Evolutionary conservation across 2,797 vertebrate species (phyloP), one percentile per base, ranked within the genome.

Genomic region (Enteromius anoplus): DNA sequence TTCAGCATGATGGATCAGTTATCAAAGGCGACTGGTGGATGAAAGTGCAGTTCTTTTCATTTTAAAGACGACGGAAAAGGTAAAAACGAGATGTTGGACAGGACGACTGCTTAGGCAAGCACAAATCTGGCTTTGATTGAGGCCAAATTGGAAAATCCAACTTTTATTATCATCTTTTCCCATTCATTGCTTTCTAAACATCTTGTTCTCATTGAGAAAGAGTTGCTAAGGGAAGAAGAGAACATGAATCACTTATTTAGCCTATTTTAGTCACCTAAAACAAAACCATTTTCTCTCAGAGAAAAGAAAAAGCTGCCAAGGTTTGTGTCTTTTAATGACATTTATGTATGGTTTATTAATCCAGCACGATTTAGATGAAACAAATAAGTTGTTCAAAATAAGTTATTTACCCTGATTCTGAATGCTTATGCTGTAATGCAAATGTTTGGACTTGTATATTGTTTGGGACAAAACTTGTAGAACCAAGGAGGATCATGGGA

Each of bases 241-340:
- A 60, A 62, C 78, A 62, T 60, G 51, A 71, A 62, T 71, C 17
- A 60, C 47, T 60, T 71, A 42, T 80, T 71, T 80, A 80, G 66
- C 17, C 51, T 71, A 11, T 80, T 45, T 71, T 71, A 71, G 53
- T 71, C 68, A 62, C 66, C 34, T 70, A 70, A 70, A 80, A 80
- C 51, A 21, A 29, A 80, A 58, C 51, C 6, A 23, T 49, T 70
- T 72, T 29, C 26, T 23, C 4, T 70, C 37, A 37, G 68, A 62
- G 21, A 26, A 75, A 2, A 60, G 53, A 75, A 55, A 14, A 47
- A 73, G 73, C 37, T 21, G 12, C 42, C 34, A 58, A 23, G n/a
- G 32, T 23, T 55, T 71, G 19, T 71, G 47, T 72, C 68, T 72
- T 29, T 45, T 17, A 19, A 72, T 19, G 69, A 49, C 29, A 49